Base-by-base conservation (phyloP, 2,888 invertebrate genomes). In the Diplazon laetatorius region DNA sequence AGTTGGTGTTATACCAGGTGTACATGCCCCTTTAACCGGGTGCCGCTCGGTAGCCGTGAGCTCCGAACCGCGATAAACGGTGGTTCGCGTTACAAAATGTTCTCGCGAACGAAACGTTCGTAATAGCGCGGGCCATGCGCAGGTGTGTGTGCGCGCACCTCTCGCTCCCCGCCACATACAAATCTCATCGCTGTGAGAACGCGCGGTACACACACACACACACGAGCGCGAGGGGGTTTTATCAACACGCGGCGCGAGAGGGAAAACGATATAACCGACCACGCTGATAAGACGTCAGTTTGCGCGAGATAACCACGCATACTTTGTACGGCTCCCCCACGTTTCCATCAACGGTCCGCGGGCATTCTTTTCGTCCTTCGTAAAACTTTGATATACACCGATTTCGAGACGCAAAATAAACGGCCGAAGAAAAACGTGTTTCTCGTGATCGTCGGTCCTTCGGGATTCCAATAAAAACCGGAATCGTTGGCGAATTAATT, bases 241-340 rank as follows among this genome's bases (percentile, higher is more conserved):
- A n/a, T n/a, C n/a, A n/a, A n/a, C n/a, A 37, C 52, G 59, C 18
- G n/a, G 14, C 60, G 75, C 14, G 42, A 71, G 65, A n/a, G n/a
- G n/a, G n/a, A n/a, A n/a, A n/a, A n/a, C 30, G 30, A 30, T 30
- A 30, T 6, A 30, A 83, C 84, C 82, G 78, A 76, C 77, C 50
- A 81, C 81, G 71, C 66, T 86, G 86, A 87, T 87, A 87, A 86
- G 82, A 74, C 68, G 78, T 66, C 80, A 81, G 83, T 84, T 85
- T 80, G 82, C 72, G 6, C 30, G 30, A 30, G 30, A 30, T 30
- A 30, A 30, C 30, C 80, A 75, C 68, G 68, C 70, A 71, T 18
- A 62, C 70, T 70, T 78, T 18, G 52, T 55, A 37, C 50, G 50
- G n/a, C 30, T 30, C 30, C 30, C 30, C 52, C 63, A 74, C 42